Evolutionary conservation across 2,113 vertebrate genomes (phyloP).

Genomic region (Chloroceryle aenea): DNA sequence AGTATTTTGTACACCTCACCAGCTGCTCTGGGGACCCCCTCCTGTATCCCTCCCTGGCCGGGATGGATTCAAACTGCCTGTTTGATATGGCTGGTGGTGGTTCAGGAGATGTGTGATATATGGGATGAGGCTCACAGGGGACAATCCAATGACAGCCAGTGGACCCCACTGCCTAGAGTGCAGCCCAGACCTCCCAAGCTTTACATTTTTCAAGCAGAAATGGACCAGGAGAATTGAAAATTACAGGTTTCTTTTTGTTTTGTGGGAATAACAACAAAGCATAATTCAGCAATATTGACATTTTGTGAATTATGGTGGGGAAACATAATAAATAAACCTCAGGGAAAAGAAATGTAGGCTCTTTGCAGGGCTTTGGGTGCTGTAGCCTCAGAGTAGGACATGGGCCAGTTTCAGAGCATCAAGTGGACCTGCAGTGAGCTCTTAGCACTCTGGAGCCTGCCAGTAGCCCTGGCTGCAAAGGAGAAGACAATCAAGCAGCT

Average conservation of each 20-base stretch:
- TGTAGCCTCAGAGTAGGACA: background rate
- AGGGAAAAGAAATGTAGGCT: background rate
- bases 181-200: background rate
- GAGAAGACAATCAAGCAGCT: background rate
- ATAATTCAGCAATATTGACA: background rate
- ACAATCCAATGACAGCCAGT: background rate
- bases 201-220: background rate
- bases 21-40: background rate
- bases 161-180: background rate
- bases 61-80: constrained; percentile 8
- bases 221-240: background rate
- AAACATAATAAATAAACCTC: background rate
- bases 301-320: background rate
- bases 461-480: background rate
- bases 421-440: background rate
- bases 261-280: background rate
- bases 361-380: background rate
- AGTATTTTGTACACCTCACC: background rate
- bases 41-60: background rate
- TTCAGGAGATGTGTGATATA: background rate
- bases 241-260: background rate
- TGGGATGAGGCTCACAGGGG: background rate
- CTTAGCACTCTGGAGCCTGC: background rate
- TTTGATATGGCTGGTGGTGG: background rate
- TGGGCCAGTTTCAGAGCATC: background rate